Base-by-base conservation (phyloP, 92 coral and sea anemone genomes). In the Galaxea fascicularis region DNA sequence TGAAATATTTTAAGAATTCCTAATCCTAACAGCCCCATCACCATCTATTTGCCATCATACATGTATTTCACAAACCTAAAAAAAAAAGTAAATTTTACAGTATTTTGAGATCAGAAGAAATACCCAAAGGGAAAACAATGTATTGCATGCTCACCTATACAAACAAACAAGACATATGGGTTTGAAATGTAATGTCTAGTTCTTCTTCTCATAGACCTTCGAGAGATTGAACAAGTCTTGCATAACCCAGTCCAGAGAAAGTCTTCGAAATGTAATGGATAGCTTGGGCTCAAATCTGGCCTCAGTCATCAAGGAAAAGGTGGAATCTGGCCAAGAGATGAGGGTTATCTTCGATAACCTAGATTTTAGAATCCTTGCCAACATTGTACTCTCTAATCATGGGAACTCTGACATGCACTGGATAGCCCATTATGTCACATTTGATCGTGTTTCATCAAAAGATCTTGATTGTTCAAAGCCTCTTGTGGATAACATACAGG, bases 401-500 rank as follows among this genome's bases (percentile, higher is more conserved):
- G 49, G 80, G 69, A 87, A 81, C 71, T 87, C 87, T 0, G 87
- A 87, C 69, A 66, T 80, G 83, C 91, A 75, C 51, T 80, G 91
- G 91, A 63, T 74, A 18, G 78, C 65, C 7, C 78, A 74, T n/a
- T 85, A 35, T 58, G 52, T 58, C 28, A 92, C 92, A 57, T 92
- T 81, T 82, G 92, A 88, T 60, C 15, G 92, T n/a, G 67, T 85
- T 47, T 54, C 86, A 25, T 79, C 87, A 41, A 65, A 9, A n/a
- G 60, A 69, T 73, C 85, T 85, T 18, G 92, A 84, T 88, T 90
- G 89, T 71, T 29, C 84, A 12, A 89, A 81, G 27, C 92, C 90
- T 39, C 58, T 83, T 21, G 88, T 92, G 20, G 49, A 30, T 8
- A 53, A 85, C 44, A 39, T 80, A 4, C 64, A 59, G 12, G 66